Evolutionary conservation across 2,888 invertebrate species (phyloP), one percentile per base, ranked within the genome.

Genomic region (Lithosia quadra): DNA sequence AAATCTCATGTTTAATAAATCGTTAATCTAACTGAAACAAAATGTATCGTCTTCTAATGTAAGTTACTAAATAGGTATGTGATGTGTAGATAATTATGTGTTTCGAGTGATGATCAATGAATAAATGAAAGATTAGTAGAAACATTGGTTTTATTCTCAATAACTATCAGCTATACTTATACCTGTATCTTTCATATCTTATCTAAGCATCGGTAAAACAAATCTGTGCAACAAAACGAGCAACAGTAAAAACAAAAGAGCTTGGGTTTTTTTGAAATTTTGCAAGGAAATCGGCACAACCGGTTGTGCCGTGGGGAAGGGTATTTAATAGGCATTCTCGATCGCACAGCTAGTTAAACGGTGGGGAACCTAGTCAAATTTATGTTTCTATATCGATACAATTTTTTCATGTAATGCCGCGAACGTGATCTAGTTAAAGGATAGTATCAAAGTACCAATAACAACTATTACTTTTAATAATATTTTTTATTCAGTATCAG

Each of bases 71-170:
- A 21, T 22, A 59, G 13, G 28, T 22, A 83, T 82, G 86, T 83
- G 79, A 77, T 75, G 81, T 84, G 78, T 64, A 39, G 11, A 28
- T 28, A 77, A n/a, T n/a, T n/a, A n/a, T 71, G 77, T 80, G 59
- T 68, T 49, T 81, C 75, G 75, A 82, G 77, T 84, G 80, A 78
- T 81, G 74, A 79, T 83, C 73, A 81, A 77, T 77, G 83, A 88
- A 86, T 88, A 88, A 86, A 88, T 80, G 79, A 68, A 76, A 80
- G 36, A 81, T 80, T 72, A 79, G 75, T 56, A 33, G 61, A 57
- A 63, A 74, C 84, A 84, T 76, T 73, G 72, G 73, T 80, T 69
- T 49, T 8, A 58, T 34, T 57, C 13, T 39, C 0, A 24, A 28
- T 28, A 28, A 4, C 28, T 28, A 28, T 28, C 28, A 28, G 28